phyloP scores from a whole-genome alignment of 2,113 vertebrate genomes.

The Lonchura striata region DNA sequence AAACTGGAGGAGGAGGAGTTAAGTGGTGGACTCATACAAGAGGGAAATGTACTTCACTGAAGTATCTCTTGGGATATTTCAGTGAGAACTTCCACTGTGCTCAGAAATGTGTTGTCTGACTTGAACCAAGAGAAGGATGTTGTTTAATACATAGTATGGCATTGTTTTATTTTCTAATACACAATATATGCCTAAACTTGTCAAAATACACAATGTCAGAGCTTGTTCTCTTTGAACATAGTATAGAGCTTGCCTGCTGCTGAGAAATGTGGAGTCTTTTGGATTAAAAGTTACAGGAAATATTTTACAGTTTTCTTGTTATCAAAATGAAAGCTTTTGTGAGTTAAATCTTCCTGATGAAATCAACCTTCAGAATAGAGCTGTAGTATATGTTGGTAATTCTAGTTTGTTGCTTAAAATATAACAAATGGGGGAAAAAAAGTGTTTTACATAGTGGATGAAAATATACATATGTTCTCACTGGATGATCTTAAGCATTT shows the following conservation, averaged over 20 bases:
- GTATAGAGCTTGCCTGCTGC: background rate
- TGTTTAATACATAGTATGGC: background rate
- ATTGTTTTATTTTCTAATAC: background rate
- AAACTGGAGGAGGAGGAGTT: background rate
- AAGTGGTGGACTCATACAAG: background rate
- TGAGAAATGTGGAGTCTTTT: background rate
- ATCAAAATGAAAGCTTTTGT: background rate
- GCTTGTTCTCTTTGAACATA: background rate
- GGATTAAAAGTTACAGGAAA: background rate
- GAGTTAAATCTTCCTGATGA: background rate
- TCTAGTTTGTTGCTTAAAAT: background rate
- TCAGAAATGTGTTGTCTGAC: background rate
- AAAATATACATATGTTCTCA: background rate
- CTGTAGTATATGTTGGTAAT: background rate
- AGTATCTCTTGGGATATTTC: rapidly evolving
- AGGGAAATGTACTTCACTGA: background rate
- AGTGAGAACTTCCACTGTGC: rapidly evolving
- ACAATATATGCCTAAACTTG: background rate
- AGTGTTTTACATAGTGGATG: background rate
- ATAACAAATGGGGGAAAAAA: background rate
- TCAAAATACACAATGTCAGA: background rate
- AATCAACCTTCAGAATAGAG: background rate
- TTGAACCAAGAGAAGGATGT: background rate
- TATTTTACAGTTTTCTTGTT: background rate
- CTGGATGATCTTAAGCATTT: background rate